phyloP scores from a whole-genome alignment of 2,797 vertebrate species.

The Hapalemur alaotrensis region DNA sequence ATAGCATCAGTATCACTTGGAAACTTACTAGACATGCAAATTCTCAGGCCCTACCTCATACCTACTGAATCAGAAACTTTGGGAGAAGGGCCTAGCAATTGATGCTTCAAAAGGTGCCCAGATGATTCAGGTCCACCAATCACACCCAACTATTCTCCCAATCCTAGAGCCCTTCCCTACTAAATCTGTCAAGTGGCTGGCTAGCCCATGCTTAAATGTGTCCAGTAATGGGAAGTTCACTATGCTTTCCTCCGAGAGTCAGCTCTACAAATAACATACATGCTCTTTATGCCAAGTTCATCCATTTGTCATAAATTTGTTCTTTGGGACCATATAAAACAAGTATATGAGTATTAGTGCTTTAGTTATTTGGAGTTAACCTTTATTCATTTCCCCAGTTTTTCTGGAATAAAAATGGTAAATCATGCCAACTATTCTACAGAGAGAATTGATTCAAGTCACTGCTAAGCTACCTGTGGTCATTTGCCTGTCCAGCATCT shows the following conservation, averaged over 20 bases:
- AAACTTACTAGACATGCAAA: background rate
- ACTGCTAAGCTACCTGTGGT: background rate
- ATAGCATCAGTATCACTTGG: background rate
- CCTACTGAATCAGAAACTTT: background rate
- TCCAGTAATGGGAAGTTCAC: background rate
- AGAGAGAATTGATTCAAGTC: background rate
- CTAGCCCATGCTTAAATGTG: background rate
- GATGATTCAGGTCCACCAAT: background rate
- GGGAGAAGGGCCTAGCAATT: background rate
- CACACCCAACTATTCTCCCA: background rate
- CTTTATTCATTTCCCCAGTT: background rate
- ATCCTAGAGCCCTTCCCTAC: background rate
- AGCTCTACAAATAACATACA: background rate
- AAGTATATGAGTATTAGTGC: background rate
- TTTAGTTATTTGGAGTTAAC: background rate
- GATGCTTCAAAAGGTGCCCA: background rate
- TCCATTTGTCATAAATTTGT: background rate
- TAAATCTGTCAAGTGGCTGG: background rate
- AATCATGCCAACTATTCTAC: background rate
- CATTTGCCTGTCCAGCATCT: background rate
- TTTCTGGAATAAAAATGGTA: background rate
- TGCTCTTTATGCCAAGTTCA: background rate
- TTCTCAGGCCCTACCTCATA: background rate
- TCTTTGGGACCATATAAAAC: background rate
- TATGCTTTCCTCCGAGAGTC: background rate